A percentile compares a stretch with the other conserved stretches of the same genome.
phyloP scores from a whole-genome alignment of 2,113 vertebrate genomes.

The Pampusana beccarii region DNA sequence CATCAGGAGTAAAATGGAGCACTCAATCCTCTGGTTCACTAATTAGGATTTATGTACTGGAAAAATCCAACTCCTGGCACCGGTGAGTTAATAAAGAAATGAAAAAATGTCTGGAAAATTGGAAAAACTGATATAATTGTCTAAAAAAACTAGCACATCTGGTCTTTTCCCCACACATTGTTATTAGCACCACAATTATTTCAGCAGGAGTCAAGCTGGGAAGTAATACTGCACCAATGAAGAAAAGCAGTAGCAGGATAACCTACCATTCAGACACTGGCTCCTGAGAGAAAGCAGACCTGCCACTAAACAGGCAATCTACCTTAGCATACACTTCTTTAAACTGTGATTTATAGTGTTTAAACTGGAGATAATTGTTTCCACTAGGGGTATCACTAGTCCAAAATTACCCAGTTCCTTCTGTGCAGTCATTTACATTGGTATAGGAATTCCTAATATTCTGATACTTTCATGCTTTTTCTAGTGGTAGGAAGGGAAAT shows the following conservation, averaged over 20 bases:
- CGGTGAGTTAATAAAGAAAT: constrained; percentile 51
- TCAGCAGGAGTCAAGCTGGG: constrained; percentile 56
- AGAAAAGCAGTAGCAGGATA: constrained; percentile 54
- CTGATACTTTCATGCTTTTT: neutral
- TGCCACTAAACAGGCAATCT: neutral
- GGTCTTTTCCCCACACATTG: constrained; percentile 47
- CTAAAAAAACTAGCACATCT: constrained; percentile 59
- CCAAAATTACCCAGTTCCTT: neutral
- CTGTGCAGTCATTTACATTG: neutral
- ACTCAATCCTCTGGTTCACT: constrained; percentile 28
- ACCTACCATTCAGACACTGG: neutral
- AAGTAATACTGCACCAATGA: constrained; percentile 26
- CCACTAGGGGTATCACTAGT: constrained; percentile 16
- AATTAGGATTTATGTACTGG: constrained; percentile 66
- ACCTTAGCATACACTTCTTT: constrained; percentile 1
- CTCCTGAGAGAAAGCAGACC: constrained; percentile 39
- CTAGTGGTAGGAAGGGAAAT: neutral
- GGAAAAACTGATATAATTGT: constrained; percentile 60
- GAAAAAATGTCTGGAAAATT: constrained; percentile 57
- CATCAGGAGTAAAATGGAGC: constrained; percentile 44
- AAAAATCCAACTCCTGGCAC: constrained; percentile 63
- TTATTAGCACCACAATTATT: constrained; percentile 64
- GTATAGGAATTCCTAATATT: neutral
- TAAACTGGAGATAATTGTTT: constrained; percentile 42
- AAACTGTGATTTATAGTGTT: constrained; percentile 48